Evolutionary conservation across 2,888 invertebrate genomes (phyloP).

Genomic region (Crossocerus cetratus): DNA sequence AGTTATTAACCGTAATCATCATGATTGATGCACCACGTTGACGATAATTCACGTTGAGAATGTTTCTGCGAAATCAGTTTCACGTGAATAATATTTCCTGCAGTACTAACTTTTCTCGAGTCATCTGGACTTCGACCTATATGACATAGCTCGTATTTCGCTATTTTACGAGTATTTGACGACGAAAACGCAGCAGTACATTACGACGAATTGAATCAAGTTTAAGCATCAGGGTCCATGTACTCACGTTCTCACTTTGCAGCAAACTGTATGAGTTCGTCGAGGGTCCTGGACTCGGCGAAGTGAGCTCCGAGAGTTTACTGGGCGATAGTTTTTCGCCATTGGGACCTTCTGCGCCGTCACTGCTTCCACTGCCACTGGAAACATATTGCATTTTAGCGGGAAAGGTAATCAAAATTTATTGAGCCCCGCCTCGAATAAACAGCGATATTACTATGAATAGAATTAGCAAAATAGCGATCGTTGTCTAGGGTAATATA

Average conservation of each 20-base stretch:
- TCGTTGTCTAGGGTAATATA: too few species aligned
- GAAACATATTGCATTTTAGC: conserved; percentile 56
- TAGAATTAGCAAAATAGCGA: too few species aligned
- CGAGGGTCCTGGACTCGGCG: conserved; percentile 73
- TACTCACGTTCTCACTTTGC: conserved; percentile 71
- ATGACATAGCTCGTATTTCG: not conserved
- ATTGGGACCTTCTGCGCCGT: conserved; percentile 78
- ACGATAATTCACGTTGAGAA: too few species aligned
- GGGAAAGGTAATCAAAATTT: conserved; percentile 14
- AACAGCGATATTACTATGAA: too few species aligned
- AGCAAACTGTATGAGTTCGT: conserved; percentile 72
- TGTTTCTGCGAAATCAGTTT: too few species aligned
- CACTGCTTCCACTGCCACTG: conserved; percentile 81
- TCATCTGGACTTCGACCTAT: too few species aligned
- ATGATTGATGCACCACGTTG: not conserved
- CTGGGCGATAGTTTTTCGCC: conserved; percentile 73
- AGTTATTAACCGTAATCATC: too few species aligned
- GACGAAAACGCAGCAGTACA: not conserved
- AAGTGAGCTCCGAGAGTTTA: conserved; percentile 72
- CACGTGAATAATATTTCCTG: too few species aligned
- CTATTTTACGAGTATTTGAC: not conserved
- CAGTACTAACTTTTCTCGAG: too few species aligned
- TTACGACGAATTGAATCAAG: not conserved
- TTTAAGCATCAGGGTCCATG: not conserved
- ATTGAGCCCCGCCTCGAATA: too few species aligned